These are phyloP conservation scores for Aromia moschata DNA, from an alignment of 2,888 invertebrate genomes.

Conservation along the genomic window DNA sequence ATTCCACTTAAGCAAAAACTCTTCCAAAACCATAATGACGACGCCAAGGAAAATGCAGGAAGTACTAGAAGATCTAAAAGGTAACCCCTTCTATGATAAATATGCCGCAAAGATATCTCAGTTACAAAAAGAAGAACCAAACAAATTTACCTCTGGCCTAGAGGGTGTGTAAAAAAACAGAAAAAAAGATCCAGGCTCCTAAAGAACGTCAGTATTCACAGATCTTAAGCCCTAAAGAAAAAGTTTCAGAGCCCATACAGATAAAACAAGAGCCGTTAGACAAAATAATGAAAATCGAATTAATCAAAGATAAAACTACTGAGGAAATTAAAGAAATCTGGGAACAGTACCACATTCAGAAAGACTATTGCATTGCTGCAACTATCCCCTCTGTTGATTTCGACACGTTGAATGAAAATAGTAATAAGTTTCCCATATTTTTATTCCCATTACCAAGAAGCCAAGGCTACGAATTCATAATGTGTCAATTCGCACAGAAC, in stretches of 20 bases:
- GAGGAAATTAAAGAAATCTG: conserved; percentile 81
- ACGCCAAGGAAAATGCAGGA: conserved; percentile 63
- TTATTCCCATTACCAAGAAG: conserved; percentile 82
- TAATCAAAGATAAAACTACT: conserved; percentile 74
- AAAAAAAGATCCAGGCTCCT: conserved; percentile 61
- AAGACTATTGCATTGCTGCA: conserved; percentile 75
- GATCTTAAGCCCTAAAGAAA: conserved; percentile 71
- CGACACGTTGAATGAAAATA: conserved; percentile 67
- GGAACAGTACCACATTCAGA: conserved; percentile 81
- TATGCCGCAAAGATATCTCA: conserved; percentile 81
- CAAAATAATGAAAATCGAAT: conserved; percentile 80
- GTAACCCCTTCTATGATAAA: conserved; percentile 84
- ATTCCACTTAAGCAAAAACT: conserved; percentile 36
- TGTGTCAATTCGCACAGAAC: conserved; percentile 77
- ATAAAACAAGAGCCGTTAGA: conserved; percentile 65
- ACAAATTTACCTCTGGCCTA: conserved; percentile 75
- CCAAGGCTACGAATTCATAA: conserved; percentile 87
- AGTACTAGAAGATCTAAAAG: conserved; percentile 67
- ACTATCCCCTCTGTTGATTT: conserved; percentile 72
- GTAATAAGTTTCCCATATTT: conserved; percentile 74
- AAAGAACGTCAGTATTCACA: conserved; percentile 69
- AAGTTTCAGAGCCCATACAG: conserved; percentile 39
- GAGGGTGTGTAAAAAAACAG: conserved; percentile 66
- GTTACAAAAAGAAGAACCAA: conserved; percentile 78
- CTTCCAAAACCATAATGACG: conserved; percentile 57